Evolutionary conservation across 2,113 vertebrate species (phyloP), one percentile per base, ranked within the genome.

Genomic region (Stigmatopora argus): DNA sequence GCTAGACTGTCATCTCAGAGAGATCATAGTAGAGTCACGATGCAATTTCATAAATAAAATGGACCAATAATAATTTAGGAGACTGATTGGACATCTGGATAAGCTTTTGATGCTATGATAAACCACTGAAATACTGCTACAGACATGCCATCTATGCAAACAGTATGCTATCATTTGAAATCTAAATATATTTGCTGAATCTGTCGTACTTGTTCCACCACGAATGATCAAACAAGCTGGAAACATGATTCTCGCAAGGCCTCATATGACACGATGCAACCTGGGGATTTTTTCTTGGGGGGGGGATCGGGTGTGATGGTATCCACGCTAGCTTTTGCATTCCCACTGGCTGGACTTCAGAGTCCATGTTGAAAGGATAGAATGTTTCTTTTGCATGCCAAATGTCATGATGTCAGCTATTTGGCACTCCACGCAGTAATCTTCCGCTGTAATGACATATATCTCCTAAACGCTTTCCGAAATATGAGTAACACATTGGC

Each of bases 221-320:
- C 69, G 69, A 79, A 80, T 79, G 81, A 86, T 84, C 84, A 84
- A 84, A 86, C 78, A 79, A 62, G 79, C 71, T 48, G 58, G 79
- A 83, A 60, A 85, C 58, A 48, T 60, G 78, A 81, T 79, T 76
- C n/a, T 62, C 26, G 71, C 66, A 58, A 75, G 71, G 66, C 72
- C 70, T 69, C 66, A 74, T 71, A 69, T 81, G 69, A 66, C 70
- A 71, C 71, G 71, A 78, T 67, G 74, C 65, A 72, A 56, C 58
- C 58, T 34, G 65, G 41, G 66, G 65, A 69, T 62, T 83, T 88
- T 80, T 85, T 81, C 3, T 31, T 31, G 26, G 26, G 26, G 26
- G 26, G 26, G 26, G 76, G 81, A 74, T 55, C 47, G 69, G 52
- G 62, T 66, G 61, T 65, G 68, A 77, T 58, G 35, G 52, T 51